Percentiles rank a stretch among this genome's conserved stretches.
Conservation (phyloP, 2,888 invertebrate species). For the Trilocha varians region DNA sequence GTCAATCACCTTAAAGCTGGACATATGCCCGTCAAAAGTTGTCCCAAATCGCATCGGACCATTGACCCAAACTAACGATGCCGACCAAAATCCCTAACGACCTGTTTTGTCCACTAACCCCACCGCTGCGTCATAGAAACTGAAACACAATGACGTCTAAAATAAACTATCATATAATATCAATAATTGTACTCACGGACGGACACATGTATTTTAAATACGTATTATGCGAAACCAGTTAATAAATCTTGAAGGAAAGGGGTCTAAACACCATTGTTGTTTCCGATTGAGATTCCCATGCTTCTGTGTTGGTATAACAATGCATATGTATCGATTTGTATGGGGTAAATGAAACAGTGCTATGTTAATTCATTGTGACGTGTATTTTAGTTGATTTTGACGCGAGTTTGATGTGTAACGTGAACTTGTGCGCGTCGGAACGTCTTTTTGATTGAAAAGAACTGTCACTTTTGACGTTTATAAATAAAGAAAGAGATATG, state of each 20-base stretch:
- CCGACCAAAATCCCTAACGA: conserved; percentile 58
- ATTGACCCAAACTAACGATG: conserved; percentile 69
- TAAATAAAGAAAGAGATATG: neutral
- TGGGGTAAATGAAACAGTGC: conserved; percentile 44
- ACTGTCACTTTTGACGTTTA: neutral
- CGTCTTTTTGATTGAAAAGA: neutral
- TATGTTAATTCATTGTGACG: conserved; percentile 55
- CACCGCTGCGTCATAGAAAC: conserved; percentile 3
- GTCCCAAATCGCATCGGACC: conserved; percentile 68
- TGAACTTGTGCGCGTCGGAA: conserved; percentile 19
- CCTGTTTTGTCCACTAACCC: conserved; percentile 3
- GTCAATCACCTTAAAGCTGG: conserved; percentile 60
- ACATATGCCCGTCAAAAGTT: conserved; percentile 64
- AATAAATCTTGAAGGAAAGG: conserved; percentile 33
- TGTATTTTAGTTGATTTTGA: conserved; percentile 54
- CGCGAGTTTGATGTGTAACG: conserved; percentile 50
- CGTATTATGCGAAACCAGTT: conserved; percentile 69
- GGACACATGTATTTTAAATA: conserved; percentile 72
- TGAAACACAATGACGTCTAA: conserved; percentile 44
- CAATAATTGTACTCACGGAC: conserved; percentile 62
- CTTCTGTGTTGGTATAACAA: conserved; percentile 32
- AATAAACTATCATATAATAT: conserved; percentile 73
- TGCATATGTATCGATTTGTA: conserved; percentile 48
- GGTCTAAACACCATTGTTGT: conserved; percentile 29
- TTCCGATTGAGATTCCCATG: conserved; percentile 64